These are phyloP conservation scores for Agonopterix heracliana DNA, from an alignment of 2,888 invertebrate species.

Conservation along the genomic window DNA sequence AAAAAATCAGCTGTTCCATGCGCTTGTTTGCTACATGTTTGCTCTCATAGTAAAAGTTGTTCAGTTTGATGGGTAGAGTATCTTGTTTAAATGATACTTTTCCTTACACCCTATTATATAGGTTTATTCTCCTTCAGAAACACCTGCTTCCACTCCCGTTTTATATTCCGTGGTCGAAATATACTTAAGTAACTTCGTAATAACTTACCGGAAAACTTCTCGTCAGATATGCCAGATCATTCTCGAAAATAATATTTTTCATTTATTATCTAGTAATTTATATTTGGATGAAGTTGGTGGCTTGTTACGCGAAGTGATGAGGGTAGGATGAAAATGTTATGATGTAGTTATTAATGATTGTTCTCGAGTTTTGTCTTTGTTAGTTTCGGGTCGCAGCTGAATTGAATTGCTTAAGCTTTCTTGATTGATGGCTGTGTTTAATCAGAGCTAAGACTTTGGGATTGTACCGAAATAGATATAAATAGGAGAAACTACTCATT, in stretches of 20 bases:
- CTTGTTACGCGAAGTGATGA: neutral
- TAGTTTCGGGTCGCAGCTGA: neutral
- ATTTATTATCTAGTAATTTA: slow-evolving; percentile 11
- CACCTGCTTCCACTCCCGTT: too few species aligned
- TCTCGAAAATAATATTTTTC: slow-evolving; percentile 21
- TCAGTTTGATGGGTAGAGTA: too few species aligned
- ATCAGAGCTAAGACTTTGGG: neutral
- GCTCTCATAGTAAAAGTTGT: too few species aligned
- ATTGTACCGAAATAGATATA: neutral
- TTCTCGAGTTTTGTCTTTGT: neutral
- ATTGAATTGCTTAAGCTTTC: neutral
- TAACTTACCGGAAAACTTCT: slow-evolving; percentile 18
- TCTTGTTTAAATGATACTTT: too few species aligned
- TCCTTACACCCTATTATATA: too few species aligned
- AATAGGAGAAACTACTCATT: neutral
- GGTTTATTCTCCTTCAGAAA: too few species aligned
- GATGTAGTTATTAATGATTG: neutral
- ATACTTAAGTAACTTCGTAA: slow-evolving; percentile 26
- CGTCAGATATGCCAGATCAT: slow-evolving; percentile 20
- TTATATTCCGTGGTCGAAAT: too few species aligned
- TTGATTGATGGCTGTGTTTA: neutral
- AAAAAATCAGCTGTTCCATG: too few species aligned
- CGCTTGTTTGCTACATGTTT: too few species aligned
- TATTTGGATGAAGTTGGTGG: neutral
- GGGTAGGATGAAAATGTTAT: slow-evolving; percentile 2